A percentile compares a stretch with the other conserved stretches of the same genome.
These are phyloP conservation scores for Aspiorhynchus laticeps DNA, from an alignment of 2,113 vertebrate species.

Conservation along the genomic window DNA sequence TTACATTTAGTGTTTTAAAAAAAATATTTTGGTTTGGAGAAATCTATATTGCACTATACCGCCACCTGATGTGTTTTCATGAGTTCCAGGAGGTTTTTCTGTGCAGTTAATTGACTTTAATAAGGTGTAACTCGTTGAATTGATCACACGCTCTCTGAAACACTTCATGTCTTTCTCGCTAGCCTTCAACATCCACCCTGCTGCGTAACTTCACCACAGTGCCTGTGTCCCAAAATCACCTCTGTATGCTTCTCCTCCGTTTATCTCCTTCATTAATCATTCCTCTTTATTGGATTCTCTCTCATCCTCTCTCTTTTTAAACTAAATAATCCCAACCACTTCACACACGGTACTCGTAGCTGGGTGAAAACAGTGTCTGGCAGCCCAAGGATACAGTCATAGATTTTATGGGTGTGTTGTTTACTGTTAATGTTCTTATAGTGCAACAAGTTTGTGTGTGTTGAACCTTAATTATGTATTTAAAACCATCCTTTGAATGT, in stretches of 20 bases:
- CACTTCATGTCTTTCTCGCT: constrained; percentile 14
- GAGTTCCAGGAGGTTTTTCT: neutral
- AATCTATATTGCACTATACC: neutral
- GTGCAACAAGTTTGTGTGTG: neutral
- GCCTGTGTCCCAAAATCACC: constrained; percentile 49
- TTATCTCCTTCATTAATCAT: constrained; percentile 50
- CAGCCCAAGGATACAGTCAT: neutral
- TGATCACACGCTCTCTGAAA: constrained; percentile 10
- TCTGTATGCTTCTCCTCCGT: constrained; percentile 25
- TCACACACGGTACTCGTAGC: constrained; percentile 62
- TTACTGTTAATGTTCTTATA: neutral
- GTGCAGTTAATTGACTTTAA: constrained; percentile 26
- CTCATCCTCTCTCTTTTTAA: constrained; percentile 48
- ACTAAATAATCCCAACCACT: constrained; percentile 62
- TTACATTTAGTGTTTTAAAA: neutral
- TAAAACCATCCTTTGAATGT: too few species aligned
- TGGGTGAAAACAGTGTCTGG: constrained; percentile 56
- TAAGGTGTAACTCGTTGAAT: neutral
- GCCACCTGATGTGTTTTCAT: constrained; percentile 48
- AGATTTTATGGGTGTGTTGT: neutral
- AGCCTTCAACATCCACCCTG: constrained; percentile 32
- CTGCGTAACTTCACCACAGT: constrained; percentile 1
- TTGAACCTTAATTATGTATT: neutral
- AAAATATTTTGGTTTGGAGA: neutral
- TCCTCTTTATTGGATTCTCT: constrained; percentile 40